phyloP scores from a whole-genome alignment of 2,888 invertebrate genomes.

The Gnatocerus cornutus region DNA sequence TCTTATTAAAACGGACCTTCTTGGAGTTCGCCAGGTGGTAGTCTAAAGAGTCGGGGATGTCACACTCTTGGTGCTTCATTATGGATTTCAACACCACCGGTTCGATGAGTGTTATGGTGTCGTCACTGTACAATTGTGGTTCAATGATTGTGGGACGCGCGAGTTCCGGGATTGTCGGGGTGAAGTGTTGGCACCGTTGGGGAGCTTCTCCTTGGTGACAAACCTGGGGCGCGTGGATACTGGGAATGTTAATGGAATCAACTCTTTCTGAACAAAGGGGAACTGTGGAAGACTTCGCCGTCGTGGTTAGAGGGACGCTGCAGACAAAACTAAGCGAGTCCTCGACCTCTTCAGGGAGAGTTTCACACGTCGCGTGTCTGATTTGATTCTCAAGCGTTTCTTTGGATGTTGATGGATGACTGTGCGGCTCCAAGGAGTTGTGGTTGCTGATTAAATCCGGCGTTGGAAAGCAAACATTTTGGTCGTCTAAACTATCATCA shows the following conservation, averaged over 20 bases:
- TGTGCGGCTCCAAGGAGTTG: slow-evolving; percentile 70
- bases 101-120: slow-evolving; percentile 55
- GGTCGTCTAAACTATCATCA: slow-evolving; percentile 72
- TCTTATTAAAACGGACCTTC: slow-evolving; percentile 61
- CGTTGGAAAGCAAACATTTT: slow-evolving; percentile 69
- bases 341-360: neutral
- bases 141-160: slow-evolving; percentile 51
- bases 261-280: slow-evolving; percentile 47
- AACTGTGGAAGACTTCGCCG: slow-evolving; percentile 18
- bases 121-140: slow-evolving; percentile 48
- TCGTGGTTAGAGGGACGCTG: neutral
- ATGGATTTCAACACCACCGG: slow-evolving; percentile 64
- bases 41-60: slow-evolving; percentile 61
- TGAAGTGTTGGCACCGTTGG: slow-evolving; percentile 49
- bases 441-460: slow-evolving; percentile 77
- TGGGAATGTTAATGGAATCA: slow-evolving; percentile 55
- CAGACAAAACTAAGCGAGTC: neutral
- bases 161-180: slow-evolving; percentile 51
- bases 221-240: slow-evolving; percentile 61
- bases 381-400: slow-evolving; percentile 26
- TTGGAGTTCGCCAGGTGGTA: slow-evolving; percentile 60
- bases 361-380: slow-evolving; percentile 5
- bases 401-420: slow-evolving; percentile 43
- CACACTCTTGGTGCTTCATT: slow-evolving; percentile 53
- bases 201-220: slow-evolving; percentile 55